A percentile compares a stretch with the other conserved stretches of the same genome.
These are phyloP conservation scores for Mimumesa dahlbomi DNA, from an alignment of 2,888 invertebrate genomes.

Conservation along the genomic window DNA sequence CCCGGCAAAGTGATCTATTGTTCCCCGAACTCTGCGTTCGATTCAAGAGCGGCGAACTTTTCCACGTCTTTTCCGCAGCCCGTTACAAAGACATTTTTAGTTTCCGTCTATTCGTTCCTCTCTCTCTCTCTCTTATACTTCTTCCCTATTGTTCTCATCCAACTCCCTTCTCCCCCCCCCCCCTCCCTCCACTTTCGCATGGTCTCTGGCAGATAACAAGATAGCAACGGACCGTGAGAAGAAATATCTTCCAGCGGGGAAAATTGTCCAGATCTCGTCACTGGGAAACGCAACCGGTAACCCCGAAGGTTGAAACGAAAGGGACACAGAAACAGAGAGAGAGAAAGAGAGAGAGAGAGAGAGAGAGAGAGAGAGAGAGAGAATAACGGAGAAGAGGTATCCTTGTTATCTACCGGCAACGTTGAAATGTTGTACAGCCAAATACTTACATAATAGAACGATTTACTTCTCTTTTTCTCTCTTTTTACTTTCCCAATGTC, in stretches of 20 bases:
- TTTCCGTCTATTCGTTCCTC: slow-evolving; percentile 1
- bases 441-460: slow-evolving; percentile 58
- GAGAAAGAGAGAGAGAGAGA: slow-evolving; percentile 4
- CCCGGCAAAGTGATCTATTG: slow-evolving; percentile 67
- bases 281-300: slow-evolving; percentile 41
- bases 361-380: neutral
- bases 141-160: too few relatives aligned
- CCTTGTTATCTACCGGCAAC: slow-evolving; percentile 68
- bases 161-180: slow-evolving; percentile 24
- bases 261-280: slow-evolving; percentile 72
- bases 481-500: slow-evolving; percentile 1
- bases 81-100: slow-evolving; percentile 44
- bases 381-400: slow-evolving; percentile 29
- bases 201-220: slow-evolving; percentile 72
- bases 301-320: too few relatives aligned
- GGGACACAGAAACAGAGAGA: too few relatives aligned
- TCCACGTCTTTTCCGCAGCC: slow-evolving; percentile 25
- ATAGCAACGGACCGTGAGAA: slow-evolving; percentile 71
- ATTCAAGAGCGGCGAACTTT: slow-evolving; percentile 53
- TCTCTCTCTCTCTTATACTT: slow-evolving; percentile 2
- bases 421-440: slow-evolving; percentile 44
- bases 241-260: slow-evolving; percentile 71
- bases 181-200: slow-evolving; percentile 18
- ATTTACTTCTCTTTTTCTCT: slow-evolving; percentile 30
- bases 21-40: slow-evolving; percentile 50